Percentiles rank a stretch among this genome's conserved stretches.
Conservation (phyloP, 1,140 invertebrate genomes). For the Trichonephila clavata region DNA sequence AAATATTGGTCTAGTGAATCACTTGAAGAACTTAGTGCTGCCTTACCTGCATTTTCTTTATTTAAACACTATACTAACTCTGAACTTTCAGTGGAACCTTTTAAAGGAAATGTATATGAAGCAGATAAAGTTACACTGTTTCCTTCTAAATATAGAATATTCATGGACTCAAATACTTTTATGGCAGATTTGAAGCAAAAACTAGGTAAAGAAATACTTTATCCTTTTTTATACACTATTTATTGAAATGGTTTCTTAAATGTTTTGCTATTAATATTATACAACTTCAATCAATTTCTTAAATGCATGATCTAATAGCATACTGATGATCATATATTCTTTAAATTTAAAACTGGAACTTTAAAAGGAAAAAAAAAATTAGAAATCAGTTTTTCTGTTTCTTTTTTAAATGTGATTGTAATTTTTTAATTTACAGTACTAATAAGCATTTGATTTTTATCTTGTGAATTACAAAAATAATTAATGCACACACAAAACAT, state of each 20-base stretch:
- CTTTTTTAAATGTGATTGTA: background rate
- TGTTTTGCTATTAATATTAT: background rate
- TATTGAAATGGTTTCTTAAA: background rate
- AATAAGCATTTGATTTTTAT: background rate
- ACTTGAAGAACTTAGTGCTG: background rate
- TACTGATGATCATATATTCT: background rate
- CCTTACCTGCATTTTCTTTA: conserved; percentile 17
- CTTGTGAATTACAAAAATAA: background rate
- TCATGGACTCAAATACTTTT: background rate
- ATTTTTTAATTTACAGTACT: too few species aligned
- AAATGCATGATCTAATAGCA: background rate
- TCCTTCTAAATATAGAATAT: background rate
- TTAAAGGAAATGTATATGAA: background rate
- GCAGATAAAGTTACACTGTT: background rate
- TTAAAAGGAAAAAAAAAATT: too few species aligned
- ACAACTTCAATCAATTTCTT: too few species aligned
- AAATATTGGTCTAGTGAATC: background rate
- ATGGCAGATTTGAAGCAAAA: background rate
- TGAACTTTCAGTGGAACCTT: background rate
- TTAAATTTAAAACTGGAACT: too few species aligned
- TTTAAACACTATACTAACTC: background rate
- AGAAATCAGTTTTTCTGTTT: too few species aligned
- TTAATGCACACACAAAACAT: too few species aligned
- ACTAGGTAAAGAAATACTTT: background rate
- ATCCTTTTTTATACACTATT: background rate